Evolutionary conservation across 2,113 vertebrate species (phyloP), one percentile per base, ranked within the genome.

Genomic region (Tupaia chinensis): DNA sequence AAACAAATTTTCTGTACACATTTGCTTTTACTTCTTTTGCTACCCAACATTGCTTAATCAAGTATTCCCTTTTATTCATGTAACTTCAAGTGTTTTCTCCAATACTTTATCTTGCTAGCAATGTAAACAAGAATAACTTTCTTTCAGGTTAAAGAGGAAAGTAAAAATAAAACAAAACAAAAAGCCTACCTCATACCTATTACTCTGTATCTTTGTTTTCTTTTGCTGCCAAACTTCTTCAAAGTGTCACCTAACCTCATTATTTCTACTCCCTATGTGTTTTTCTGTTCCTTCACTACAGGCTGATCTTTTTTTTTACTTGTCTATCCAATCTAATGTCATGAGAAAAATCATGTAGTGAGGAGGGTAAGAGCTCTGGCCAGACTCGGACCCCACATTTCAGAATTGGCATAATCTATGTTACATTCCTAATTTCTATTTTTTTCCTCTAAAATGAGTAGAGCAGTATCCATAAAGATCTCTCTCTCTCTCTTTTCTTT

Each of bases 121-220:
- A 70, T 20, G 3, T 84, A 81, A 90, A 76, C 44, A 69, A 85
- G 16, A 89, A 29, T 88, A 81, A 29, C 15, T 32, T n/a, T 86
- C 16, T 83, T 32, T 23, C 0, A 2, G 10, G 29, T 58, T 95
- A 88, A 85, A 89, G 27, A 34, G 32, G 10, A 92, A 82, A 89
- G 25, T 53, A 68, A 93, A 95, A 66, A 81, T 2, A 87, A 91
- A 92, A 87, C 16, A 58, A 94, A 92, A 78, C 1, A 60, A 87
- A 66, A 70, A 58, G 13, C 6, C 27, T 76, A 53, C 23, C 17
- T 83, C 70, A 54, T 69, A 25, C 68, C 69, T 81, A 54, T 66
- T 69, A 89, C 13, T 70, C 69, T 70, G 16, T 19, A 15, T 19
- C 27, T 34, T 12, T 70, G 22, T 93, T 61, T 65, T 93, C 53